Evolutionary conservation across 2,888 invertebrate genomes (phyloP).

Genomic region (Epistrophe grossulariae): DNA sequence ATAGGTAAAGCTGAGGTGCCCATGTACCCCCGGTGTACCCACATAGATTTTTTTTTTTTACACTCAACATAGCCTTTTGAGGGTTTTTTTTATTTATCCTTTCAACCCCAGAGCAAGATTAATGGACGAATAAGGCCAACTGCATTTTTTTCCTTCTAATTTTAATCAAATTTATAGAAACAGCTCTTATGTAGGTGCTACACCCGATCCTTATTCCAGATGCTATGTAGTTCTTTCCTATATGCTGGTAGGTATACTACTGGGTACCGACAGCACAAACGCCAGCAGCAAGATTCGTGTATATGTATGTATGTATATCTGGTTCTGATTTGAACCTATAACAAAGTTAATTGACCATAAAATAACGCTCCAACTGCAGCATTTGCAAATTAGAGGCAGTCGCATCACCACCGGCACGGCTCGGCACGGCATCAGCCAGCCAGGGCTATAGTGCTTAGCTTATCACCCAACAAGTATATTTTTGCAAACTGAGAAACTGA

Average conservation of each 20-base stretch:
- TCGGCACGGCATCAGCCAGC: neutral
- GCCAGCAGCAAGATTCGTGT: slow-evolving; percentile 8
- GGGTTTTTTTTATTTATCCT: slow-evolving; percentile 73
- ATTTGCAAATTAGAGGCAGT: slow-evolving; percentile 61
- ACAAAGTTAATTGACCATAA: slow-evolving; percentile 74
- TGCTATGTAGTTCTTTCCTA: neutral
- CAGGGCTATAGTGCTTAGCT: neutral
- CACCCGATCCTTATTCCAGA: neutral
- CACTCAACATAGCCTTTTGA: slow-evolving; percentile 17
- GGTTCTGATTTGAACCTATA: slow-evolving; percentile 47
- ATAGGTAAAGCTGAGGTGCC: neutral
- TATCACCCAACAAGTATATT: slow-evolving; percentile 25
- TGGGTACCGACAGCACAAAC: neutral
- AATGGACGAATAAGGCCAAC: slow-evolving; percentile 26
- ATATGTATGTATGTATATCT: neutral
- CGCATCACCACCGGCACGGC: slow-evolving; percentile 4
- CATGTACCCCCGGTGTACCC: neutral
- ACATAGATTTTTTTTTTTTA: neutral
- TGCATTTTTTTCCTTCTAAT: slow-evolving; percentile 14
- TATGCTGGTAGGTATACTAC: neutral
- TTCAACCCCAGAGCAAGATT: slow-evolving; percentile 5
- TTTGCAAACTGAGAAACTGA: slow-evolving; percentile 1
- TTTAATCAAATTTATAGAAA: slow-evolving; percentile 38
- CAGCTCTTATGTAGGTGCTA: neutral
- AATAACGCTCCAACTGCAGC: slow-evolving; percentile 66